Evolutionary conservation across 2,888 invertebrate species (phyloP).

Genomic region (Athrips mouffetella): DNA sequence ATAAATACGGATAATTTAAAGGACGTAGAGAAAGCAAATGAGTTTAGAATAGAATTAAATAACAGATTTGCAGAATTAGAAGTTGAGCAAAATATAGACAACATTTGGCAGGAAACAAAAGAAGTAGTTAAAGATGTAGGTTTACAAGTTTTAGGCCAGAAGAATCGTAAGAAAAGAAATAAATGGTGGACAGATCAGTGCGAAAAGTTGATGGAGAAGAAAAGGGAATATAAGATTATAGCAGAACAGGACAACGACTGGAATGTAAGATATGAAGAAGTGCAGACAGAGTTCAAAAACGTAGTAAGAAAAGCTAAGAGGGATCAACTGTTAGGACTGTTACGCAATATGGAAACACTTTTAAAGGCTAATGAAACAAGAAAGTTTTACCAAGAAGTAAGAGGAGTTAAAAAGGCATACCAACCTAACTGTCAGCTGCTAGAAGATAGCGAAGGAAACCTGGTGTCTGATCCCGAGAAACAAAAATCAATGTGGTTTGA

Average conservation of each 20-base stretch:
- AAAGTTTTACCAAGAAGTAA: constrained; percentile 2
- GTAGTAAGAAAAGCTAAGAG: background rate
- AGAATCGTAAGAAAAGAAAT: background rate
- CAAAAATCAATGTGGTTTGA: background rate
- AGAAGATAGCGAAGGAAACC: constrained; percentile 3
- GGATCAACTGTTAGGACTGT: background rate
- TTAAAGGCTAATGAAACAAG: background rate
- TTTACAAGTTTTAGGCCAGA: background rate
- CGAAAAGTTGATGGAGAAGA: background rate
- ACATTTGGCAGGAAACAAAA: background rate
- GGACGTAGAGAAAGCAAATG: background rate
- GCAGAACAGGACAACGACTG: background rate
- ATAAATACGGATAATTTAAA: background rate
- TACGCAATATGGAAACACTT: background rate
- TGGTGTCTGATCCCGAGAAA: background rate
- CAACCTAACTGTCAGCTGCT: background rate
- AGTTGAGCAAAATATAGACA: background rate
- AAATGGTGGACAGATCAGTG: background rate
- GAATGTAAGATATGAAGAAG: background rate
- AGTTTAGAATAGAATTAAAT: background rate
- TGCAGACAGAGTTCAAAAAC: background rate
- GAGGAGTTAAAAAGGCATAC: background rate
- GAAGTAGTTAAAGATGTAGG: background rate
- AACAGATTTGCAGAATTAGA: background rate
- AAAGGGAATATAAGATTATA: background rate